Percentiles rank a stretch among this genome's conserved stretches.
Conservation (phyloP, 2,888 invertebrate species). For the Habrosyne pyritoides region DNA sequence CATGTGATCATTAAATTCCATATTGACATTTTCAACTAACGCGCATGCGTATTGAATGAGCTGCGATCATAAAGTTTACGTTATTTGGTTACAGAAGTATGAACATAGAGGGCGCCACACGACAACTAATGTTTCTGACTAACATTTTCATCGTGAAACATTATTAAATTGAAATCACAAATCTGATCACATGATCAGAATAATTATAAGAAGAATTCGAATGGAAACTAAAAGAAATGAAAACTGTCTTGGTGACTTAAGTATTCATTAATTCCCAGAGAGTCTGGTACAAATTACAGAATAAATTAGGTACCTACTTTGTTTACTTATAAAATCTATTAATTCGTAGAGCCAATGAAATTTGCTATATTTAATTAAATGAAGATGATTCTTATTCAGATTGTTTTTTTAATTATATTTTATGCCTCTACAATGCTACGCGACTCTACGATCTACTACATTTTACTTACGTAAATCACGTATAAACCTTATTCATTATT, state of each 20-base stretch:
- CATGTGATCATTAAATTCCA: constrained; percentile 7
- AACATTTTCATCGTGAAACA: neutral
- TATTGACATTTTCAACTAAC: constrained; percentile 6
- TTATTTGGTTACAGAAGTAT: constrained; percentile 13
- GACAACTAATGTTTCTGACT: neutral
- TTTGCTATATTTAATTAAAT: neutral
- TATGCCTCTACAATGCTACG: neutral
- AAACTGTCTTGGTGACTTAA: neutral
- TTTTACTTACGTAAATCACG: too few species aligned
- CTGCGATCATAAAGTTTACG: neutral
- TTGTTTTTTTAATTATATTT: too few species aligned
- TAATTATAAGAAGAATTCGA: neutral
- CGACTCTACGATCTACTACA: neutral
- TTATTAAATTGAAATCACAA: neutral
- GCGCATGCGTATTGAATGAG: constrained; percentile 22
- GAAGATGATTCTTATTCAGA: too few species aligned
- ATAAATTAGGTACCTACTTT: neutral
- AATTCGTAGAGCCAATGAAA: neutral
- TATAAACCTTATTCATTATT: too few species aligned
- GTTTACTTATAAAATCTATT: too few species aligned
- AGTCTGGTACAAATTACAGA: neutral
- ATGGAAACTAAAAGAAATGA: neutral
- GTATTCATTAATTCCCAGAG: too few species aligned
- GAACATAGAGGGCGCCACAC: constrained; percentile 39
- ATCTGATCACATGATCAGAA: too few species aligned